Base-by-base conservation (phyloP, 2,888 invertebrate species). In the Pachydiplax longipennis region DNA sequence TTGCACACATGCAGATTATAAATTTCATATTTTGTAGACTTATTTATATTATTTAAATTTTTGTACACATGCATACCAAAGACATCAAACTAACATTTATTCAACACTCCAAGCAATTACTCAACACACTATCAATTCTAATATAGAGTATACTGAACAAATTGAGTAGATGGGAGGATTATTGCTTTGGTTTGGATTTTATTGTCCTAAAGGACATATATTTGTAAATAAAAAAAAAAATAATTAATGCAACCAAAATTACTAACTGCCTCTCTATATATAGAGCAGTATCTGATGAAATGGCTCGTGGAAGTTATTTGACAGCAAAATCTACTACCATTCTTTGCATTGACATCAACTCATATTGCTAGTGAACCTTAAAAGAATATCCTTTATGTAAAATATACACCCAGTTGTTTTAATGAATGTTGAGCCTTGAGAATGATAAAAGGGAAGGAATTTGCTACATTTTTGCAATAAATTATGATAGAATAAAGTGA, bases 1-100 rank as follows among this genome's bases (percentile, higher is more conserved):
- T 87, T 87, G 87, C 87, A 61, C 61, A 61, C 58, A 22, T 61
- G 61, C 87, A 87, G 37, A 87, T 40, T 61, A 87, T 61, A 10
- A 87, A 87, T 65, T 61, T 65, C 37, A 35, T 18, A 61, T 61
- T 61, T 65, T 87, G 58, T 18, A 61, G 87, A 87, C 87, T 25
- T 87, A 87, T 87, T 83, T 61, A 61, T 87, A 87, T 61, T 37
- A 87, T 58, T 87, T 65, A 87, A 61, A 87, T 65, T 87, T 87
- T 87, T 87, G 87, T 87, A 65, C 87, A 87, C 35, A 35, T 18
- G 22, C 61, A 87, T 87, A 87, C 87, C 61, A 87, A 87, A 37
- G 40, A 87, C 61, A 87, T 87, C 87, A 87, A 61, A 61, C 83
- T 83, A 58, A 83, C 87, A 87, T 87, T 31, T 83, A 83, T 35